Evolutionary conservation across 2,797 vertebrate genomes (phyloP), one percentile per base, ranked within the genome.

Genomic region (Acestrorhynchus altus): DNA sequence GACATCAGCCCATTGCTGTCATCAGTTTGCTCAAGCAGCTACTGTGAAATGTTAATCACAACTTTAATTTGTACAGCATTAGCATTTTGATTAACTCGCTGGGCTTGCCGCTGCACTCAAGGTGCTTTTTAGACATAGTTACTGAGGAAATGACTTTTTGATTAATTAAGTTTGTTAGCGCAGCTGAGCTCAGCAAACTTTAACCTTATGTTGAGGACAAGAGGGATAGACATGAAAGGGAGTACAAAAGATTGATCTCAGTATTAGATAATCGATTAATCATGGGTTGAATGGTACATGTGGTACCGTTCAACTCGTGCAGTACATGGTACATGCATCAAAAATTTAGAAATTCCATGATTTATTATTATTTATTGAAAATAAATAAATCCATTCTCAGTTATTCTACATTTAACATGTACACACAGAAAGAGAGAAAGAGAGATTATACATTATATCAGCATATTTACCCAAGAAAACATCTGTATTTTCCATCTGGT

Each of bases 31-130:
- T 95, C 93, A 94, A 95, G 94, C 94, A 92, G 94, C 93, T 93
- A 94, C 95, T 96, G 94, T 95, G 95, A 96, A 96, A 96, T 96
- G 95, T 95, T 96, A 96, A 96, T 96, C 94, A 95, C 94, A 94
- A 94, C 94, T 95, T 95, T 96, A 96, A 96, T 96, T 96, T 96
- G 95, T 95, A 93, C 91, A 92, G 93, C 94, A 96, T 96, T 96
- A 96, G 94, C 95, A 96, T 96, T 96, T 96, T 96, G 94, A 96
- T 96, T 94, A 96, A 95, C 94, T 95, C 18, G 51, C 72, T 91
- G 92, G 92, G 91, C 94, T 94, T 93, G 90, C 93, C 92, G 92
- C 90, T 89, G 80, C 92, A 95, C 95, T 95, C 94, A 91, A 94
- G 94, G 92, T 91, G 85, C 92, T 95, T 95, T 87, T 94, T 93